Evolutionary conservation across 2,113 vertebrate genomes (phyloP).

Genomic region (Anolis sagrei): DNA sequence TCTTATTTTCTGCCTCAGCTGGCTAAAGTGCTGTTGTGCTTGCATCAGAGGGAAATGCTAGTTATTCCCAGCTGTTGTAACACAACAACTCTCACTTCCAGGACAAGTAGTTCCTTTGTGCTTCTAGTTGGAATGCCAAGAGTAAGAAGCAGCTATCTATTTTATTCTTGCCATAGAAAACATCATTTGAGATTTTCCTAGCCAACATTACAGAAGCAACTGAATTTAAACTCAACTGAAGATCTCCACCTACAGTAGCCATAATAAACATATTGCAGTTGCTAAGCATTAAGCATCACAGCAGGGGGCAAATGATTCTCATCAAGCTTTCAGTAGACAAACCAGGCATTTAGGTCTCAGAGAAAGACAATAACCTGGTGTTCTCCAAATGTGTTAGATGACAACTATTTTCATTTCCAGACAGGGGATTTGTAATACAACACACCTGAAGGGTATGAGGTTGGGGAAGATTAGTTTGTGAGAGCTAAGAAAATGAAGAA

Average conservation of each 20-base stretch:
- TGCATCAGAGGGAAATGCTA: not conserved
- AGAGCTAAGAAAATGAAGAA: not conserved
- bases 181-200: not conserved
- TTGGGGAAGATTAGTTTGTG: not conserved
- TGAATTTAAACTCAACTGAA: constrained; percentile 15
- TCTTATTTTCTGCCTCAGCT: not conserved
- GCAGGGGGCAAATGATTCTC: constrained; percentile 32
- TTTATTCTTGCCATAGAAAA: not conserved
- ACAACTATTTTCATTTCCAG: not conserved
- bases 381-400: not conserved
- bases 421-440: not conserved
- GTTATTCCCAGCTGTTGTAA: not conserved
- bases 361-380: not conserved
- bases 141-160: not conserved
- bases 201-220: constrained; percentile 18
- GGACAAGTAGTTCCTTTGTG: not conserved
- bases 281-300: not conserved
- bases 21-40: not conserved
- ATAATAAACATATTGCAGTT: not conserved
- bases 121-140: not conserved
- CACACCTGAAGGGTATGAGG: not conserved
- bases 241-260: not conserved
- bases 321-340: constrained; percentile 9
- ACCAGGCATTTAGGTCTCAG: not conserved
- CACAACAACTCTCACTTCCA: not conserved